A percentile compares a stretch with the other conserved stretches of the same genome.
These are phyloP conservation scores for Zaprionus inermis DNA, from an alignment of 1,140 invertebrate species.

Conservation along the genomic window DNA sequence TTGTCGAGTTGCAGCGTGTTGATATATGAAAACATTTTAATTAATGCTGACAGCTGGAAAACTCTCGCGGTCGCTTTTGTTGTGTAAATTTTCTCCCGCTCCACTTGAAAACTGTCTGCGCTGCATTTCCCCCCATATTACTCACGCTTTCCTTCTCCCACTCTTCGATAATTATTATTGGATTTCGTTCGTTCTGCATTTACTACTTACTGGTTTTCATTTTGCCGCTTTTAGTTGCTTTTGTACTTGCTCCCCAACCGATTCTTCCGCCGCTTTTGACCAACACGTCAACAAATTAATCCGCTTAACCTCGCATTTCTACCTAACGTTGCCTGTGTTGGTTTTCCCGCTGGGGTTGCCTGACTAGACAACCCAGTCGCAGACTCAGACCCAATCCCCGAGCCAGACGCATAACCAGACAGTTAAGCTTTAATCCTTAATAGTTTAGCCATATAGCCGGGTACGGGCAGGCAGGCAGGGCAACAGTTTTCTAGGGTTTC, in stretches of 20 bases:
- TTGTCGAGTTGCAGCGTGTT: constrained; percentile 8
- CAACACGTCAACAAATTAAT: constrained; percentile 77
- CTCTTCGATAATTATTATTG: constrained; percentile 73
- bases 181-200: constrained; percentile 58
- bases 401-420: constrained; percentile 71
- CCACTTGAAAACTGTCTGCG: not conserved
- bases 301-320: constrained; percentile 67
- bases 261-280: constrained; percentile 39
- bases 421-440: constrained; percentile 74
- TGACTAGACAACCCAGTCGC: constrained; percentile 69
- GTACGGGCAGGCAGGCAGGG: not conserved
- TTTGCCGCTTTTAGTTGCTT: constrained; percentile 10
- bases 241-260: constrained; percentile 10
- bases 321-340: constrained; percentile 21
- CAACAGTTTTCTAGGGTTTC: constrained; percentile 61
- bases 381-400: constrained; percentile 41
- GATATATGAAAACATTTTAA: constrained; percentile 80
- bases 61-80: constrained; percentile 76
- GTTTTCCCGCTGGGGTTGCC: constrained; percentile 47
- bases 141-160: not conserved
- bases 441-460: constrained; percentile 55
- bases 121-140: not conserved
- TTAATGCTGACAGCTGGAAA: constrained; percentile 80
- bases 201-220: constrained; percentile 55
- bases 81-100: constrained; percentile 63